These are phyloP conservation scores for Acleris sparsana DNA, from an alignment of 2,888 invertebrate species.

Conservation along the genomic window DNA sequence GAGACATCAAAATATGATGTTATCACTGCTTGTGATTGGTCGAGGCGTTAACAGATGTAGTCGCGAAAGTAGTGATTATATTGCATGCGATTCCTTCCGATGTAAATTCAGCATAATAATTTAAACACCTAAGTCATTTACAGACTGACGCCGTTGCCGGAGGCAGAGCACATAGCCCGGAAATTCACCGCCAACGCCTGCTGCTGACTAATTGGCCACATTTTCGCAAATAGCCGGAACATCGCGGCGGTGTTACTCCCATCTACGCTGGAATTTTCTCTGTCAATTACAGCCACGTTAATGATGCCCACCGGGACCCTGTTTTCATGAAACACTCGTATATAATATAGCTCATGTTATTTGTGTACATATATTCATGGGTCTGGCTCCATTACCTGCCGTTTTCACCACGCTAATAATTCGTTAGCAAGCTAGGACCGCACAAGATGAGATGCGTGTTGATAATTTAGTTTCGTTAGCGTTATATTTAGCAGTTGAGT, in stretches of 20 bases:
- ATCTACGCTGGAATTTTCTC: slow-evolving; percentile 17
- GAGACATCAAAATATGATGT: too few species aligned
- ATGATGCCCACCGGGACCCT: slow-evolving; percentile 2
- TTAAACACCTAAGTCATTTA: too few species aligned
- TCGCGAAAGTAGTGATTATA: too few species aligned
- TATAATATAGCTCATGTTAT: neutral
- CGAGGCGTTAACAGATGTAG: neutral
- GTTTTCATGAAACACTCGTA: slow-evolving; percentile 2
- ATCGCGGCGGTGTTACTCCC: slow-evolving; percentile 11
- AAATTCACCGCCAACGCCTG: neutral
- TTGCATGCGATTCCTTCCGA: too few species aligned
- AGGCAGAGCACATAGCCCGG: neutral
- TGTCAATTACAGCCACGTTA: slow-evolving; percentile 22
- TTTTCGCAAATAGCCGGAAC: slow-evolving; percentile 22
- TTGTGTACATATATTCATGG: neutral
- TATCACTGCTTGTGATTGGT: too few species aligned
- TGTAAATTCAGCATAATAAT: too few species aligned
- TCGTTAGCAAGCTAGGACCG: slow-evolving; percentile 12
- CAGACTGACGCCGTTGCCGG: too few species aligned
- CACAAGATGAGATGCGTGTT: slow-evolving; percentile 22
- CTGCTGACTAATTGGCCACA: slow-evolving; percentile 22
- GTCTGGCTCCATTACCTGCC: neutral
- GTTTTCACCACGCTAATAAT: slow-evolving; percentile 1
- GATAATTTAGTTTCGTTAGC: slow-evolving; percentile 12
- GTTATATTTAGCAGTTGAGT: slow-evolving; percentile 10